These are phyloP conservation scores for Odontamblyopus lacepedii DNA, from an alignment of 2,797 vertebrate genomes.

Conservation along the genomic window DNA sequence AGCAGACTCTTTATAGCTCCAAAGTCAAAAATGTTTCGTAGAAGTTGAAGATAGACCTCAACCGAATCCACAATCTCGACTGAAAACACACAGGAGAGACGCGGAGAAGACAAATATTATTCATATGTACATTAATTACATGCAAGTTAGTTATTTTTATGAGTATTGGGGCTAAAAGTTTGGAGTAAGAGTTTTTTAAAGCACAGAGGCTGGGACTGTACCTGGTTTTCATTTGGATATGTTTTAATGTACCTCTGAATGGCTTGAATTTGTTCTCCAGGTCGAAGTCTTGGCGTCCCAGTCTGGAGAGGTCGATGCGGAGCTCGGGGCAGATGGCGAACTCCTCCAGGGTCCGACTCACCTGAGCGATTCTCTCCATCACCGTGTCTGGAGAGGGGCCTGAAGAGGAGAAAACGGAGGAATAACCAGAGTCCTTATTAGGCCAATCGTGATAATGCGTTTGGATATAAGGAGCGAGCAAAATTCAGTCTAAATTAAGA, in stretches of 20 bases:
- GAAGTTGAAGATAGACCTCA: conserved; percentile 93
- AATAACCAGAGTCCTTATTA: too few species aligned
- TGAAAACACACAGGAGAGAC: conserved; percentile 54
- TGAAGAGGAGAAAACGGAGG: conserved; percentile 42
- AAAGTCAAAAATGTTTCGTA: conserved; percentile 95
- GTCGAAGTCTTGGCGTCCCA: conserved; percentile 97
- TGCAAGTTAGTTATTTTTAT: too few species aligned
- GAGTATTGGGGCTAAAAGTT: too few species aligned
- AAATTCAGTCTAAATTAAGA: too few species aligned
- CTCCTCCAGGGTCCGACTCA: conserved; percentile 96
- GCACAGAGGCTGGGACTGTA: not conserved
- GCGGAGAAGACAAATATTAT: too few species aligned
- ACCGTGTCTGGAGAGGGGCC: conserved; percentile 92
- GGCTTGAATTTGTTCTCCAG: conserved; percentile 99
- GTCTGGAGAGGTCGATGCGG: conserved; percentile 90
- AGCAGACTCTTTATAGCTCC: conserved; percentile 89
- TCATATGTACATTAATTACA: too few species aligned
- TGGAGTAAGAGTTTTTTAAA: too few species aligned
- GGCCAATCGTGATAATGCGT: too few species aligned
- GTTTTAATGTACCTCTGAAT: conserved; percentile 86
- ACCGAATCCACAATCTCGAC: conserved; percentile 98
- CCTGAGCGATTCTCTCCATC: conserved; percentile 94
- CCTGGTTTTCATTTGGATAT: too few species aligned
- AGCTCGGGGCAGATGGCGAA: conserved; percentile 95
- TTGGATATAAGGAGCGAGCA: too few species aligned